phyloP scores from a whole-genome alignment of 2,797 vertebrate genomes.

The Enteromius treurensis region DNA sequence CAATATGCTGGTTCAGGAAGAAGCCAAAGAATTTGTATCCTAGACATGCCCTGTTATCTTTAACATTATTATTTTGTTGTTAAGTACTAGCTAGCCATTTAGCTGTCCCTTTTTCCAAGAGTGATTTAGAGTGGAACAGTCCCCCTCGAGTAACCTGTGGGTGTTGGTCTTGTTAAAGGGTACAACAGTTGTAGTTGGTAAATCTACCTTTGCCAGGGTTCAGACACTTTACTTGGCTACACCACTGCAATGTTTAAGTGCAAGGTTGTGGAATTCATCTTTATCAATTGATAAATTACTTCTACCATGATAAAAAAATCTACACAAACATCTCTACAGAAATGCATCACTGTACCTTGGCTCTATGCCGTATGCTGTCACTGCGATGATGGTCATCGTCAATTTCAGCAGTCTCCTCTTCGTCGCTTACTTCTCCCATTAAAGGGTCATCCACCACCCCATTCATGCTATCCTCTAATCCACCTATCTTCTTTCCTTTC shows the following conservation, averaged over 20 bases:
- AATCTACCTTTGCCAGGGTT: neutral
- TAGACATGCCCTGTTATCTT: neutral
- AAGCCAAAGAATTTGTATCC: constrained; percentile 4
- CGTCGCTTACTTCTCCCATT: constrained; percentile 78
- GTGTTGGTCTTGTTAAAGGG: neutral
- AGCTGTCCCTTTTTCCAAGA: neutral
- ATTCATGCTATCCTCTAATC: constrained; percentile 78
- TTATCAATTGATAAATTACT: neutral
- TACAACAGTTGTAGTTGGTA: neutral
- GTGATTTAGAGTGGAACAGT: neutral
- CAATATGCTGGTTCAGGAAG: neutral
- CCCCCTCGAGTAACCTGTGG: neutral
- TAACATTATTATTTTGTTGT: neutral
- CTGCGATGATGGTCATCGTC: constrained; percentile 75
- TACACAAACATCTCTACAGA: neutral
- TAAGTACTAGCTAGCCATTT: neutral
- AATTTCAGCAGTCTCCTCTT: constrained; percentile 77
- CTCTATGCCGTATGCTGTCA: constrained; percentile 72
- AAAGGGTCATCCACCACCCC: constrained; percentile 74
- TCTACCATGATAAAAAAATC: neutral
- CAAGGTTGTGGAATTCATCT: neutral
- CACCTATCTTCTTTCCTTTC: constrained; percentile 89
- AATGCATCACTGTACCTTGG: constrained; percentile 69
- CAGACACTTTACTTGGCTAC: neutral
- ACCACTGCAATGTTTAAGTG: neutral